Evolutionary conservation across 2,113 vertebrate species (phyloP).

Genomic region (Ophiodon elongatus): DNA sequence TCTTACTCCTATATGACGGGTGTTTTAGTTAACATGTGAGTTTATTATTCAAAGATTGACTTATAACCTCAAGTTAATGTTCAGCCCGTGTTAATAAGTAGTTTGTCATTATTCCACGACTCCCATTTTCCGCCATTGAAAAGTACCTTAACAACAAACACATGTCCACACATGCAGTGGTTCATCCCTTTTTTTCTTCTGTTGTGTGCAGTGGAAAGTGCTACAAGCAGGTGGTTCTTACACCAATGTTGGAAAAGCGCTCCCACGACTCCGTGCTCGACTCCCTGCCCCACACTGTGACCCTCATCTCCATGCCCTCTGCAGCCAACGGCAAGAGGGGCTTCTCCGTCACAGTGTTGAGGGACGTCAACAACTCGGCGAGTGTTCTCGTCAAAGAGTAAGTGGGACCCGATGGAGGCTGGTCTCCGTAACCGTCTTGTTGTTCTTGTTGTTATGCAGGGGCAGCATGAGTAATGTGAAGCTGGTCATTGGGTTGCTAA

Average conservation of each 20-base stretch:
- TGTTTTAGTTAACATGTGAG: neutral
- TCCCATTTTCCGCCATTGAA: neutral
- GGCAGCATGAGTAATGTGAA: slow-evolving; percentile 48
- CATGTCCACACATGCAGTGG: neutral
- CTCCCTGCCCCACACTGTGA: slow-evolving; percentile 93
- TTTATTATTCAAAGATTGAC: neutral
- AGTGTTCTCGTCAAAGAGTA: slow-evolving; percentile 95
- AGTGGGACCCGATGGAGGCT: slow-evolving; percentile 78
- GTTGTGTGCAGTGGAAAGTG: slow-evolving; percentile 90
- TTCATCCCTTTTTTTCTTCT: slow-evolving; percentile 9
- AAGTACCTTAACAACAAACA: neutral
- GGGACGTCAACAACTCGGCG: slow-evolving; percentile 87
- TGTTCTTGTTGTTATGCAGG: neutral
- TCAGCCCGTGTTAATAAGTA: neutral
- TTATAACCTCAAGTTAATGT: neutral
- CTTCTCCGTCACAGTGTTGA: slow-evolving; percentile 90
- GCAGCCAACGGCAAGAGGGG: slow-evolving; percentile 91
- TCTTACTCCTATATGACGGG: neutral
- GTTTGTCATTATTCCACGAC: neutral
- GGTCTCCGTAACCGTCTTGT: neutral
- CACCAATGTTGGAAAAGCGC: slow-evolving; percentile 93
- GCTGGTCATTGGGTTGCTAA: slow-evolving; percentile 53
- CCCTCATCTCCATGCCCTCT: slow-evolving; percentile 94
- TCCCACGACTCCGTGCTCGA: slow-evolving; percentile 89
- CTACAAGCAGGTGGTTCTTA: slow-evolving; percentile 93